Evolutionary conservation across 2,113 vertebrate species (phyloP).

Genomic region (Pundamilia nyererei): DNA sequence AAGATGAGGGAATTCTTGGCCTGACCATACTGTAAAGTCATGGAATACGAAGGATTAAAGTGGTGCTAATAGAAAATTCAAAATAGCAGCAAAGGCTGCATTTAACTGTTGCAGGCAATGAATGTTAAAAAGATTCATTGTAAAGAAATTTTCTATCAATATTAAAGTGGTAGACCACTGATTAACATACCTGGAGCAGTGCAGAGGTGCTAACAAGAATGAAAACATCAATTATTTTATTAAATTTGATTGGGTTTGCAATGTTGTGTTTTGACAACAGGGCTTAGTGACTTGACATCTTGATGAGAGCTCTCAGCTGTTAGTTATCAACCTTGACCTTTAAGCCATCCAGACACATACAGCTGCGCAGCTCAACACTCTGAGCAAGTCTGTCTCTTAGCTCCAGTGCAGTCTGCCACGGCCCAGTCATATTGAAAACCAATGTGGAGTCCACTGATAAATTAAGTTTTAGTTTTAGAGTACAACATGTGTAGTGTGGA

Average conservation of each 20-base stretch:
- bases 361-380: background rate
- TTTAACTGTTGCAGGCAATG: background rate
- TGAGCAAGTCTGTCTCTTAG: background rate
- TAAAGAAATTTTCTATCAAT: background rate
- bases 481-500: slow-evolving; percentile 20
- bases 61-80: background rate
- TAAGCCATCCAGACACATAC: background rate
- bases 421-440: slow-evolving; percentile 48
- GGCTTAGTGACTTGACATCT: slow-evolving; percentile 19
- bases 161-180: background rate
- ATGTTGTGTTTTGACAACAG: slow-evolving; percentile 1
- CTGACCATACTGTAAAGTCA: fast-evolving
- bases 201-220: background rate
- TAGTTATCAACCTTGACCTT: slow-evolving; percentile 52
- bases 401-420: background rate
- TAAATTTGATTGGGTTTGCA: background rate
- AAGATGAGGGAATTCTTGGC: background rate
- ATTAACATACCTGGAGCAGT: background rate
- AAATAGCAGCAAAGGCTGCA: background rate
- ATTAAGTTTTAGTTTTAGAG: slow-evolving; percentile 58
- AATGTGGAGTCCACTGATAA: slow-evolving; percentile 36
- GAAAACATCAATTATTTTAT: background rate
- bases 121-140: background rate
- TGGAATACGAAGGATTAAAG: background rate
- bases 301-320: slow-evolving; percentile 16